These are phyloP conservation scores for Achlya flavicornis DNA, from an alignment of 2,888 invertebrate species.

Conservation along the genomic window DNA sequence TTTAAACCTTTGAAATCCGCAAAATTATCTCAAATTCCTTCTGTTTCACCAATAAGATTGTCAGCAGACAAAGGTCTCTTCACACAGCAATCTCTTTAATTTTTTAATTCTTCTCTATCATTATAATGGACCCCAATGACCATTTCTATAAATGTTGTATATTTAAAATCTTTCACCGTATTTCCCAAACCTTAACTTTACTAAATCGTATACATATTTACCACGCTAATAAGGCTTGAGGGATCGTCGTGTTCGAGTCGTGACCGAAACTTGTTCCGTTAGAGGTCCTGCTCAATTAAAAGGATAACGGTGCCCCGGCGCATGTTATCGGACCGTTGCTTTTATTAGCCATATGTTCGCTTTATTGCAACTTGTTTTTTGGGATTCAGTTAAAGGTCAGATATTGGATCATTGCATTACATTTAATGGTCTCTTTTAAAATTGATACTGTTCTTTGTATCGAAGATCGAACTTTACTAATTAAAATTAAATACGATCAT, in stretches of 20 bases:
- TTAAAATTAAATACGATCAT: no score
- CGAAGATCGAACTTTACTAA: not conserved
- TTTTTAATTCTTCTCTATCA: no score
- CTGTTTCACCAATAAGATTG: no score
- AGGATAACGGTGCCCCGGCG: slow-evolving; percentile 43
- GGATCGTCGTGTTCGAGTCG: slow-evolving; percentile 12
- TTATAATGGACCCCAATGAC: no score
- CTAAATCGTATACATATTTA: not conserved
- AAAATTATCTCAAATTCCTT: no score
- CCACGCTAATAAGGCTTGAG: not conserved
- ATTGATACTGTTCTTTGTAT: slow-evolving; percentile 7
- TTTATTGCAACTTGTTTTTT: slow-evolving; percentile 25
- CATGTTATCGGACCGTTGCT: slow-evolving; percentile 26
- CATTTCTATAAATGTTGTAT: no score
- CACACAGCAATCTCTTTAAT: no score
- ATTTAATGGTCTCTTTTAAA: no score
- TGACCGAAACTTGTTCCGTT: slow-evolving; percentile 42
- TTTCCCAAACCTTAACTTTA: no score
- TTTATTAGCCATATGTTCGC: slow-evolving; percentile 24
- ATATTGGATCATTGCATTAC: slow-evolving; percentile 7
- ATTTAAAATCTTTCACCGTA: no score
- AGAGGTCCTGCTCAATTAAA: slow-evolving; percentile 54
- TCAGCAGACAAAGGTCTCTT: no score
- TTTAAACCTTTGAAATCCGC: no score
- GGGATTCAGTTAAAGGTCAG: slow-evolving; percentile 21